Evolutionary conservation across 2,113 vertebrate species (phyloP), one percentile per base, ranked within the genome.

Genomic region (Xiphorhynchus elegans): DNA sequence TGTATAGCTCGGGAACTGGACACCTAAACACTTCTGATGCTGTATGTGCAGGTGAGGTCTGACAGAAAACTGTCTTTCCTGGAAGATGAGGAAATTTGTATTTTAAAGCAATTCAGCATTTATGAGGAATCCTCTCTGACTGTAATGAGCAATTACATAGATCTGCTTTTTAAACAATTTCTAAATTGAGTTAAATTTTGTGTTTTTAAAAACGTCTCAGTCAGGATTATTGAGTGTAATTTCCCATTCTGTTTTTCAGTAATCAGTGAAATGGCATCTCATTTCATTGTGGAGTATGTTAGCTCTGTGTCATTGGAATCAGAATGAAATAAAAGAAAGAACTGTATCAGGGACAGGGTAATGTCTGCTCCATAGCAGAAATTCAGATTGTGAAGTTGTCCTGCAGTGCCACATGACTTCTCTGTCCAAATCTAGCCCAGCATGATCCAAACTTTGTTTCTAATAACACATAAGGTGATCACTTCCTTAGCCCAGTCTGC

Each of bases 1-100:
- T 26, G 31, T 42, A 7, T 31, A 42, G 17, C 28, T 1, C 0
- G 0, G n/a, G 47, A 46, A 67, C 46, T 37, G 20, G 11, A 40
- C 21, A 49, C 25, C 12, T 17, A 63, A 93, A 63, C 20, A 21
- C 28, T 72, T 35, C 53, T 23, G 23, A 69, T 46, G 52, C 25
- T 33, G 3, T 29, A 18, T 20, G 10, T 31, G 17, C 24, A 87
- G n/a, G 13, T 21, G 49, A 25, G 12, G 8, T 67, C 64, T 73
- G 49, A 42, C 17, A 91, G 49, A 91, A 87, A 56, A 44, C 21
- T 25, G 24, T 4, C 25, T 73, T 60, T 81, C 13, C 12, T 64
- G 50, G 40, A 87, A 84, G n/a, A 55, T 46, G 13, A 72, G 8
- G 11, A 4, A 76, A 77, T 64, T 69, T 40, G 2, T 58, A 16